A percentile compares a stretch with the other conserved stretches of the same genome.
These are phyloP conservation scores for Caenorhabditis afra DNA, from an alignment of 2,888 invertebrate species.

Conservation along the genomic window DNA sequence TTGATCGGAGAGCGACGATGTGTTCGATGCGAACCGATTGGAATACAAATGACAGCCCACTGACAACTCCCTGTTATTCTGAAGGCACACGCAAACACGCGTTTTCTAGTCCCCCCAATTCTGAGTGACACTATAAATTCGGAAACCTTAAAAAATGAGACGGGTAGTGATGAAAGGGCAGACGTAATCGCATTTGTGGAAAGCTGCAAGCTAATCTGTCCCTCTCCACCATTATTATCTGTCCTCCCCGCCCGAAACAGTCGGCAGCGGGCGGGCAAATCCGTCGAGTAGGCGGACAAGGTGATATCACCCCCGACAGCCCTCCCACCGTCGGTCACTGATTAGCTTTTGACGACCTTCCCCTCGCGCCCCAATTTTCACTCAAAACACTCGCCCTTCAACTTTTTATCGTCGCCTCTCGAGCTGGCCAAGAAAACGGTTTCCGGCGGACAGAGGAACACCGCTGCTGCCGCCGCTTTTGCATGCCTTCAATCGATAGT, in stretches of 20 bases:
- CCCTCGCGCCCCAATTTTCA: conserved; percentile 27
- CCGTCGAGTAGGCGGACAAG: conserved; percentile 57
- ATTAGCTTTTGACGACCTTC: conserved; percentile 46
- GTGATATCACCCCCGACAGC: conserved; percentile 42
- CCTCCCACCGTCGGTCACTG: conserved; percentile 22
- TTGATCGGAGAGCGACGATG: not conserved
- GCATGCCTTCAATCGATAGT: conserved; percentile 8
- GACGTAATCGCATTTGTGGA: no score
- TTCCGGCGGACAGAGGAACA: conserved; percentile 2
- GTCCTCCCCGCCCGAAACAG: conserved; percentile 32
- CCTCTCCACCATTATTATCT: not conserved
- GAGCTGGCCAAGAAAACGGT: not conserved
- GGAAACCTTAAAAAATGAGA: no score
- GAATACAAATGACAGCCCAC: no score
- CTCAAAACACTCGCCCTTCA: conserved; percentile 26
- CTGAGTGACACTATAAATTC: no score
- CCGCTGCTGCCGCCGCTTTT: not conserved
- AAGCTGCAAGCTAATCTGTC: conserved; percentile 17
- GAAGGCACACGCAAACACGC: no score
- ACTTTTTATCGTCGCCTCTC: conserved; percentile 26
- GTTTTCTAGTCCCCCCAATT: no score
- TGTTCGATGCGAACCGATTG: not conserved
- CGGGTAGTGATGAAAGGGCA: no score
- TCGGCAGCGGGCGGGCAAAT: conserved; percentile 37
- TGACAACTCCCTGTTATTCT: no score